Base-by-base conservation (phyloP, 1,140 invertebrate species). In the Magallana ariakensis region DNA sequence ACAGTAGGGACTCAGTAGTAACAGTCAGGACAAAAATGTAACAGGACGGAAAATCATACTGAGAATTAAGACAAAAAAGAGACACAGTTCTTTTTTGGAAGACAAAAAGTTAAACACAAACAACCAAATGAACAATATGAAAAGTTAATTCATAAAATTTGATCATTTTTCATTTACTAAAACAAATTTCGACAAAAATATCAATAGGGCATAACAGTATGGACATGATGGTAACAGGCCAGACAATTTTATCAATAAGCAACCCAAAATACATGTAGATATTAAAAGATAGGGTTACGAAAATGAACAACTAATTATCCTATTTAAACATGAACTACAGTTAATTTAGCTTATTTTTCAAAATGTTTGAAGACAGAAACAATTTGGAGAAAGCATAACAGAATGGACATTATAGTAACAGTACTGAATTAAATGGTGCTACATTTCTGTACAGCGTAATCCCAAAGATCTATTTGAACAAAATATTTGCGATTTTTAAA, bases 191-290 rank as follows among this genome's bases (percentile, higher is more conserved):
- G 56, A 26, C 7, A 70, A 7, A n/a, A 19, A 7, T n/a, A n/a
- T n/a, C n/a, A n/a, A n/a, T 70, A 7, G 8, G n/a, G 22, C 66
- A 70, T 70, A 9, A 7, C 66, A 70, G 66, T 9, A n/a, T 10
- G 66, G 66, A 70, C 66, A 70, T 70, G 66, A 9, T 70, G n/a
- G 66, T 70, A 70, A 70, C 66, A 70, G 66, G n/a, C 8, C n/a
- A n/a, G 7, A 7, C 16, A 70, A 70, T 70, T 70, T 8, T 70
- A 26, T n/a, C n/a, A n/a, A n/a, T n/a, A n/a, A n/a, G n/a, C n/a
- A n/a, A n/a, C n/a, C n/a, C n/a, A n/a, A n/a, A n/a, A n/a, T n/a
- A n/a, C n/a, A n/a, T n/a, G n/a, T n/a, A n/a, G n/a, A n/a, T n/a
- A n/a, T n/a, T n/a, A n/a, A n/a, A n/a, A n/a, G n/a, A n/a, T n/a